Evolutionary conservation across 2,797 vertebrate species (phyloP).

Genomic region (Danionella dracula): DNA sequence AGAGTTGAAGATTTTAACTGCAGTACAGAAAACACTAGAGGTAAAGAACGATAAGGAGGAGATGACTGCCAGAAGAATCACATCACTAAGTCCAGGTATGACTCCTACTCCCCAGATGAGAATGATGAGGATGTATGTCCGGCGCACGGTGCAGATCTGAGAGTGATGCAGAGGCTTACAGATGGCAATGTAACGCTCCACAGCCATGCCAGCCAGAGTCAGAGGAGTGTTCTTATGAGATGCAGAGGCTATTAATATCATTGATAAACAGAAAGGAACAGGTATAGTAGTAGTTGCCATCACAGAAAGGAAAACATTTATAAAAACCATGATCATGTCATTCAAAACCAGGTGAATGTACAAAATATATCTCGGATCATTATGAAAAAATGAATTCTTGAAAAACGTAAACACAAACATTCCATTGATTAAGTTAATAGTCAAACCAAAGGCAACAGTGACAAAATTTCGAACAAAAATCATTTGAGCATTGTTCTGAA

Average conservation of each 20-base stretch:
- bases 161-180: slow-evolving; percentile 55
- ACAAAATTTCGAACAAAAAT: slow-evolving; percentile 62
- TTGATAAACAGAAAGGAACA: slow-evolving; percentile 46
- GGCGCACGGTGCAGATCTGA: slow-evolving; percentile 51
- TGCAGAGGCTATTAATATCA: slow-evolving; percentile 52
- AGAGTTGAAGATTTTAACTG: slow-evolving; percentile 43
- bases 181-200: slow-evolving; percentile 68
- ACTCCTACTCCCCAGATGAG: slow-evolving; percentile 53
- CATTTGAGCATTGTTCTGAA: slow-evolving; percentile 23
- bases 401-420: slow-evolving; percentile 60
- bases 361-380: slow-evolving; percentile 65
- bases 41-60: slow-evolving; percentile 50
- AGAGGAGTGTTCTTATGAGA: slow-evolving; percentile 63
- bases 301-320: slow-evolving; percentile 45
- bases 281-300: slow-evolving; percentile 55
- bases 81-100: slow-evolving; percentile 51
- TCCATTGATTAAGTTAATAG: slow-evolving; percentile 64
- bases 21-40: slow-evolving; percentile 37
- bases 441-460: slow-evolving; percentile 57
- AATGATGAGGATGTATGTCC: slow-evolving; percentile 51
- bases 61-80: slow-evolving; percentile 41
- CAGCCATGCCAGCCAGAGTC: slow-evolving; percentile 67
- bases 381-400: slow-evolving; percentile 36
- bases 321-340: slow-evolving; percentile 62
- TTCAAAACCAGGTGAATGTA: slow-evolving; percentile 66